Evolutionary conservation across 2,113 vertebrate species (phyloP).

Genomic region (Panthera uncia): DNA sequence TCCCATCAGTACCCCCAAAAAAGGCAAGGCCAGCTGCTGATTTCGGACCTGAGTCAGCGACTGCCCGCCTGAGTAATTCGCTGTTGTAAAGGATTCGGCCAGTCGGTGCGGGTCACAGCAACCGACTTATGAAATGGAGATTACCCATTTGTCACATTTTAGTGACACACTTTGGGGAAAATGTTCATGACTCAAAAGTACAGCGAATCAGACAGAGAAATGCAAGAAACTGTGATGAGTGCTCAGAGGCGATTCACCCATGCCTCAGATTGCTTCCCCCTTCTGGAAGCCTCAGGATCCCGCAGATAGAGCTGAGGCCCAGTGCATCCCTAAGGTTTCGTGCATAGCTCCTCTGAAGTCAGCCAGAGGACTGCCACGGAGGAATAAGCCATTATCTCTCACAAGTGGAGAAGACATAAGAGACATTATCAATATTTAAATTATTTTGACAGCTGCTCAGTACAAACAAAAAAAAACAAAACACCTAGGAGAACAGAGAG

Average conservation of each 20-base stretch:
- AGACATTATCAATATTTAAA: background rate
- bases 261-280: background rate
- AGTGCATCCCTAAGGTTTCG: background rate
- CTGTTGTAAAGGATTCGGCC: background rate
- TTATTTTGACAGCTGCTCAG: slow-evolving; percentile 26
- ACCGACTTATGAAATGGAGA: background rate
- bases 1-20: background rate
- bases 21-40: background rate
- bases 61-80: background rate
- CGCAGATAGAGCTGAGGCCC: background rate
- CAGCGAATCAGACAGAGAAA: background rate
- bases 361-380: background rate
- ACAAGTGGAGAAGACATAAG: background rate
- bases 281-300: background rate
- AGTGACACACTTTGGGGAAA: background rate
- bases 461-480: background rate
- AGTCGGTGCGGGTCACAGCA: background rate
- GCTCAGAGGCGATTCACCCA: background rate
- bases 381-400: background rate
- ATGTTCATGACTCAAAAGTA: background rate
- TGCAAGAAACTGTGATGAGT: background rate
- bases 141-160: background rate
- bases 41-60: background rate
- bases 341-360: background rate
- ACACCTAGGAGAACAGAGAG: background rate